Percentiles rank a stretch among this genome's conserved stretches.
These are phyloP conservation scores for Orthonyx spaldingii DNA, from an alignment of 2,113 vertebrate species.

Conservation along the genomic window DNA sequence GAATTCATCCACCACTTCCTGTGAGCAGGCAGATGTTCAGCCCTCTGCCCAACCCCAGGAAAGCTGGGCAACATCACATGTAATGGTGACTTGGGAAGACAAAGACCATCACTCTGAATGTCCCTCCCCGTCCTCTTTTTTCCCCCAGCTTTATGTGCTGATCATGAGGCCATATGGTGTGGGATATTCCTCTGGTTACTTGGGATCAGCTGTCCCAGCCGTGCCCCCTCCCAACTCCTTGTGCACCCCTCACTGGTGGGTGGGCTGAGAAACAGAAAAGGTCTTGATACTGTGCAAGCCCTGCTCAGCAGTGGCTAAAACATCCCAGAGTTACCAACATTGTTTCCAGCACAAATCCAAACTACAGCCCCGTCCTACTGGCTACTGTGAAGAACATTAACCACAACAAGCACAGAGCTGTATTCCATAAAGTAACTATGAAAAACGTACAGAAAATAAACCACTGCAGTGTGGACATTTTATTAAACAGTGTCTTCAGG, in stretches of 20 bases:
- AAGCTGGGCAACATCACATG: fast-evolving
- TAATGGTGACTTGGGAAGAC: not conserved
- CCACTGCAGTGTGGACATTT: not conserved
- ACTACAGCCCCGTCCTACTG: not conserved
- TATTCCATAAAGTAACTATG: not conserved
- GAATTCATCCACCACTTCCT: not conserved
- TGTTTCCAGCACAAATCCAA: not conserved
- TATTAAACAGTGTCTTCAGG: not conserved
- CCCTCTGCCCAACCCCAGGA: not conserved
- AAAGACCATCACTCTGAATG: not conserved
- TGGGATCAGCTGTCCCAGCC: not conserved
- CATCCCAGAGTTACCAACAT: not conserved
- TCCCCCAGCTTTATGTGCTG: not conserved
- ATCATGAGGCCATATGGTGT: not conserved
- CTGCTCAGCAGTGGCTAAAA: not conserved
- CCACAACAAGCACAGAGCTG: not conserved
- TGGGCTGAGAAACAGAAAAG: not conserved
- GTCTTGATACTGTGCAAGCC: not conserved
- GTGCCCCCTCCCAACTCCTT: not conserved
- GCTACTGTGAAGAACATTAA: not conserved
- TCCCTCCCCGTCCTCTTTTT: not conserved
- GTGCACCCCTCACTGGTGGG: not conserved
- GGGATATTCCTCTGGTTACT: not conserved
- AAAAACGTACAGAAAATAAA: not conserved
- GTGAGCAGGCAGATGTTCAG: not conserved